Evolutionary conservation across 2,113 vertebrate species (phyloP), one percentile per base, ranked within the genome.

Genomic region (Halcyon malimbica): DNA sequence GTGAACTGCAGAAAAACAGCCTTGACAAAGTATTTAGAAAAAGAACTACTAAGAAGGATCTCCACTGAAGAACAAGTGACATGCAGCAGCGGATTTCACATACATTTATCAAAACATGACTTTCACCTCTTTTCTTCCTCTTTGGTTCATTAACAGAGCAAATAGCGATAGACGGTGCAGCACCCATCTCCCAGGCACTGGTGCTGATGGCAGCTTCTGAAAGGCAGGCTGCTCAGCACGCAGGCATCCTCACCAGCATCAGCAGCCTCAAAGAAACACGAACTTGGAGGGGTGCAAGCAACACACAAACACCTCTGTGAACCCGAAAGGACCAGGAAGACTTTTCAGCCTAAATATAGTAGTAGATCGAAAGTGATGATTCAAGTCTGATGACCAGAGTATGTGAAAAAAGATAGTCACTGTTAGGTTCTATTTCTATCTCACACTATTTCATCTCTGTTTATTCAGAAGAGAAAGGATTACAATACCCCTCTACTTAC

Each of bases 401-500:
- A 78, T 48, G 67, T 56, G 64, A 93, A 89, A 94, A 95, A 76
- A 96, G 74, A 48, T 35, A 67, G 83, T 83, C 26, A 3, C 68
- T 93, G 28, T 71, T 93, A 74, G 65, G 48, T 80, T 95, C 92
- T 95, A 81, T 93, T 95, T 94, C 94, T 75, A 69, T 87, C 90
- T 82, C 35, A 23, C 28, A 31, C 39, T 70, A 89, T 87, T 95
- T 92, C 53, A 77, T 57, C 63, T 94, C 82, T 86, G 78, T 94
- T 96, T 91, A 91, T 89, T 94, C 64, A 93, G 48, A 44, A 78
- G 60, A 75, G 33, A 57, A 93, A 90, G n/a, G 65, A 95, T 89
- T 89, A 70, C 64, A 95, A 68, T 96, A 95, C 37, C 68, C 63
- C 83, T 64, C 80, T 71, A 71, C 69, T 89, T 93, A 89, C 37